These are phyloP conservation scores for Illadopsis cleaveri DNA, from an alignment of 2,113 vertebrate genomes.

Conservation along the genomic window DNA sequence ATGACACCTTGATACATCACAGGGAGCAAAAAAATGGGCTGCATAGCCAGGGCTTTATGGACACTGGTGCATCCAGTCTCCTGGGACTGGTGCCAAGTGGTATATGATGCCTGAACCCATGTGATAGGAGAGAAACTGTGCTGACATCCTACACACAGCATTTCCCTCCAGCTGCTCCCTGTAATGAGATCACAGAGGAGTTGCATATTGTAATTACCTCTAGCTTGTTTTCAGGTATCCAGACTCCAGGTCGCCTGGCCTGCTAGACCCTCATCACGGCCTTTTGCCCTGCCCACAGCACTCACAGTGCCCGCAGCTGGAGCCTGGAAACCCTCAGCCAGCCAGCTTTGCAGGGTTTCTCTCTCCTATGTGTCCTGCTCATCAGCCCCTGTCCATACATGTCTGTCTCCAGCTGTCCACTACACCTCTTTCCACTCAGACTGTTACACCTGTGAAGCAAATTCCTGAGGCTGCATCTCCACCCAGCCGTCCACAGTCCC, in stretches of 20 bases:
- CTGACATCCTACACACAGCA: accelerated
- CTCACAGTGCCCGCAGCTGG: not conserved
- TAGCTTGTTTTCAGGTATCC: not conserved
- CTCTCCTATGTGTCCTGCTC: not conserved
- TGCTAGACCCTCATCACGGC: not conserved
- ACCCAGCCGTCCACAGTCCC: not conserved
- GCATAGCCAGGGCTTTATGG: not conserved
- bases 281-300: not conserved
- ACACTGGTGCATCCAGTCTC: not conserved
- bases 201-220: not conserved
- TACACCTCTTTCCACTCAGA: not conserved
- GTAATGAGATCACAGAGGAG: not conserved
- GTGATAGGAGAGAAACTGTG: not conserved
- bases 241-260: not conserved
- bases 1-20: not conserved
- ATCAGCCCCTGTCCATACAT: not conserved
- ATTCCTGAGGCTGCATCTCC: not conserved
- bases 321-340: not conserved
- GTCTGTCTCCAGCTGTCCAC: accelerated
- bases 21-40: not conserved
- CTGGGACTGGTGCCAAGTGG: not conserved
- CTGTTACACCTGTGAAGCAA: not conserved
- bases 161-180: not conserved
- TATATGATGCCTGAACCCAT: not conserved
- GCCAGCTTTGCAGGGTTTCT: not conserved